Evolutionary conservation across 2,113 vertebrate genomes (phyloP).

Genomic region (Rattus rattus): DNA sequence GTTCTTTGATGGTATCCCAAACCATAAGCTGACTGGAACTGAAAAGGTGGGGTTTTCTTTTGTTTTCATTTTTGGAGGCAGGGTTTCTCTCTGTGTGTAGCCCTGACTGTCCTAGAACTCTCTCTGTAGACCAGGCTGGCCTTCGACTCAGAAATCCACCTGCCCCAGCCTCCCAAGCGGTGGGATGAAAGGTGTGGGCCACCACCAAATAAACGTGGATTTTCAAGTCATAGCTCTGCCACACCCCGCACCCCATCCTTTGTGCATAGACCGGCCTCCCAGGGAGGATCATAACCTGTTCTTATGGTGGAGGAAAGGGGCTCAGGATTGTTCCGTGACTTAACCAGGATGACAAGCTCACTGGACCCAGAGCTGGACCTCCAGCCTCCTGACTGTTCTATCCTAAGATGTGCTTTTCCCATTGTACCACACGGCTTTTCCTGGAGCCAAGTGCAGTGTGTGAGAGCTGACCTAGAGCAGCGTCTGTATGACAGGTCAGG

Average conservation of each 20-base stretch:
- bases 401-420: not conserved
- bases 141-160: not conserved
- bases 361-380: slow-evolving; percentile 16
- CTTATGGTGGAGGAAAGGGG: slow-evolving; percentile 13
- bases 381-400: not conserved
- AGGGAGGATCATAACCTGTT: not conserved
- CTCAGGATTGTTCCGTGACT: not conserved
- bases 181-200: not conserved
- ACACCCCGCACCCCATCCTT: not conserved
- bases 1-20: slow-evolving; percentile 39
- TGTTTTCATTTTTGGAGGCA: not conserved
- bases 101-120: not conserved
- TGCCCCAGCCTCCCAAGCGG: not conserved
- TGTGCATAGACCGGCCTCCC: not conserved
- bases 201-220: not conserved
- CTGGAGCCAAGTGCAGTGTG: not conserved
- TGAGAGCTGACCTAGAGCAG: not conserved
- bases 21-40: not conserved
- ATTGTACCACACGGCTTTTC: not conserved
- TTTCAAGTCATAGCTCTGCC: not conserved
- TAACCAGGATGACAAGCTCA: not conserved
- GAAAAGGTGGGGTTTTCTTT: not conserved
- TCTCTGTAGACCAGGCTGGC: not conserved
- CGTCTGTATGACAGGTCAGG: not conserved
- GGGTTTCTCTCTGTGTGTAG: not conserved